These are phyloP conservation scores for Dryobotodes eremita DNA, from an alignment of 2,888 invertebrate genomes.

Conservation along the genomic window DNA sequence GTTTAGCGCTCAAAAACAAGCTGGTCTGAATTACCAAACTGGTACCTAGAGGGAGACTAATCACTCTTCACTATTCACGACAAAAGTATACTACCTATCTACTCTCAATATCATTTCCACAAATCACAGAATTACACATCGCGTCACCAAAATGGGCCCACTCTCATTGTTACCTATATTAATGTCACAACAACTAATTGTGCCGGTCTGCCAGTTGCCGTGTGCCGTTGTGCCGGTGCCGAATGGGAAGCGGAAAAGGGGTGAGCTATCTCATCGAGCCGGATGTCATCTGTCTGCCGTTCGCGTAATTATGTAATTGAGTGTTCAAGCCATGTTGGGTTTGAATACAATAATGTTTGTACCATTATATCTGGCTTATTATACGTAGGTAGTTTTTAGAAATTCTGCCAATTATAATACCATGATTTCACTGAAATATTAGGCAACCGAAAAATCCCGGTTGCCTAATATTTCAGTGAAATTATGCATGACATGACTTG, in stretches of 20 bases:
- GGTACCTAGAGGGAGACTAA: too few relatives aligned
- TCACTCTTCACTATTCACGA: too few relatives aligned
- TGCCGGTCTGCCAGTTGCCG: slow-evolving; percentile 45
- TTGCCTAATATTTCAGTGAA: too few relatives aligned
- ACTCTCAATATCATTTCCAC: slow-evolving; percentile 5
- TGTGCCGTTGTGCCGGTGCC: slow-evolving; percentile 32
- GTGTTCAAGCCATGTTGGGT: slow-evolving; percentile 12
- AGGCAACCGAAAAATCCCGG: not conserved
- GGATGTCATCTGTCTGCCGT: slow-evolving; percentile 65
- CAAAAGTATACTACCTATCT: not conserved
- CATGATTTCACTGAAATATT: not conserved
- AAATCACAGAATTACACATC: slow-evolving; percentile 36
- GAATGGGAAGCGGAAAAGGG: slow-evolving; percentile 69
- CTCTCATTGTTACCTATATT: slow-evolving; percentile 50
- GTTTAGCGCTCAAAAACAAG: too few relatives aligned
- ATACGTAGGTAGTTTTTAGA: not conserved
- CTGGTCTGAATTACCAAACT: too few relatives aligned
- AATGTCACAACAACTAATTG: slow-evolving; percentile 58
- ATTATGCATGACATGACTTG: too few relatives aligned
- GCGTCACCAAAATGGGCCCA: slow-evolving; percentile 10
- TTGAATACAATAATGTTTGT: slow-evolving; percentile 9
- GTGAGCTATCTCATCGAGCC: slow-evolving; percentile 65
- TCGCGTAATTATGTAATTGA: slow-evolving; percentile 49
- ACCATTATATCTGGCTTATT: slow-evolving; percentile 19
- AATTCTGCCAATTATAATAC: not conserved